phyloP scores from a whole-genome alignment of 2,797 vertebrate species.

The Centroberyx gerrardi region DNA sequence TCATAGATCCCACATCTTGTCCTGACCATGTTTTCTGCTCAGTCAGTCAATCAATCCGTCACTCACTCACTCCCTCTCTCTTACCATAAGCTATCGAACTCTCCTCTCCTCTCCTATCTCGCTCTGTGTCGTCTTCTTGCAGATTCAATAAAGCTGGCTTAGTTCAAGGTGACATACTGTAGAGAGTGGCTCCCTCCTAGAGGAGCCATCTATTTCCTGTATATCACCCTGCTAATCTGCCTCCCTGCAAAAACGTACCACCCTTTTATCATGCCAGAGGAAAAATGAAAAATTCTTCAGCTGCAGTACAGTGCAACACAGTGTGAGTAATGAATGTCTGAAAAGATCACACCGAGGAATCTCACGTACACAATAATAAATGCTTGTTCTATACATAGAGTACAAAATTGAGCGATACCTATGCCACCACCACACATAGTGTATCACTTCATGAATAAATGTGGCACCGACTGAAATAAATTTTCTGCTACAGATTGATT shows the following conservation, averaged over 20 bases:
- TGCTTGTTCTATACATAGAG: not conserved
- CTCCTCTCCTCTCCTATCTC: constrained; percentile 2
- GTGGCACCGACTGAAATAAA: constrained; percentile 1
- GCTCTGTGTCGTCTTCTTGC: constrained; percentile 25
- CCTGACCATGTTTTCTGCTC: constrained; percentile 4
- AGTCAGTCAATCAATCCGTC: not conserved
- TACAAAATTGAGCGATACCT: not conserved
- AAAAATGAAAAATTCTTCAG: constrained; percentile 12
- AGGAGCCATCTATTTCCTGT: constrained; percentile 31
- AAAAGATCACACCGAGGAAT: not conserved
- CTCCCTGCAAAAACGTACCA: constrained; percentile 26
- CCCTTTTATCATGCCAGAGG: constrained; percentile 29
- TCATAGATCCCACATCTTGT: not conserved
- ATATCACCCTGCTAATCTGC: constrained; percentile 42
- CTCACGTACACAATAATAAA: not conserved
- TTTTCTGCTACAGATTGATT: not conserved
- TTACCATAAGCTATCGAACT: not conserved
- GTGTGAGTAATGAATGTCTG: constrained; percentile 14
- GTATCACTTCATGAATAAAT: constrained; percentile 7
- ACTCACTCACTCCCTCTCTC: not conserved
- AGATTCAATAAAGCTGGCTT: constrained; percentile 52
- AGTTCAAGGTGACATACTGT: constrained; percentile 59
- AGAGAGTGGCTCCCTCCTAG: constrained; percentile 41
- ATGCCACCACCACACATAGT: not conserved
- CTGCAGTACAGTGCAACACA: not conserved